Evolutionary conservation across 2,888 invertebrate genomes (phyloP).

Genomic region (Dynastes maya): DNA sequence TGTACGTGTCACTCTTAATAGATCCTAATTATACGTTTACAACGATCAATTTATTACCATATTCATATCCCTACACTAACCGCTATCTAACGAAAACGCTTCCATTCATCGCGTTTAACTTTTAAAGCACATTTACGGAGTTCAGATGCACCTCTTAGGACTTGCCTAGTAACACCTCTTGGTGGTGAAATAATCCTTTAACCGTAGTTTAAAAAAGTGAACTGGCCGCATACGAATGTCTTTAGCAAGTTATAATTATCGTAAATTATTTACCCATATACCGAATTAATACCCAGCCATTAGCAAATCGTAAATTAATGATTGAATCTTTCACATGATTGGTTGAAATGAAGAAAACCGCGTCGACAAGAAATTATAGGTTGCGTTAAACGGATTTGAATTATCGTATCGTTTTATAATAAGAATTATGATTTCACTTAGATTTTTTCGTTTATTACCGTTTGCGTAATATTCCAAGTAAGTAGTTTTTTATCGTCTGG

Average conservation of each 20-base stretch:
- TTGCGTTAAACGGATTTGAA: conserved; percentile 22
- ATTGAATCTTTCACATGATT: conserved; percentile 15
- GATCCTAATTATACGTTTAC: conserved; percentile 42
- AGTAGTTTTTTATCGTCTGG: too few relatives aligned
- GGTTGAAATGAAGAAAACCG: not conserved
- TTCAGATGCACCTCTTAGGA: not conserved
- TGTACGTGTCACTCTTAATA: conserved; percentile 39
- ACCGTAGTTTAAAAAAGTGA: conserved; percentile 16
- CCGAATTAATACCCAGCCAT: conserved; percentile 24
- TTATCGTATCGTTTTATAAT: not conserved
- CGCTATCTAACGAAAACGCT: not conserved
- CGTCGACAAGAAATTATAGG: conserved; percentile 31
- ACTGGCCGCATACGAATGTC: not conserved
- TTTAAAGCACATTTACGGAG: not conserved
- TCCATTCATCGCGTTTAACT: not conserved
- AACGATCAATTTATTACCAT: conserved; percentile 35
- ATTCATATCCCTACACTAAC: not conserved
- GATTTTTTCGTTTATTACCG: not conserved
- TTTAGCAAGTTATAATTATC: conserved; percentile 23
- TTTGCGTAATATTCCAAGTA: too few relatives aligned
- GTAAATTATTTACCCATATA: conserved; percentile 24
- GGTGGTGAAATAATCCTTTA: conserved; percentile 20
- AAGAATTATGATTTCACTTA: not conserved
- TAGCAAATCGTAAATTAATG: conserved; percentile 33
- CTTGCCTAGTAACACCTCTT: conserved; percentile 8